phyloP scores from a whole-genome alignment of 2,888 invertebrate species.

The Hedychridium roseum region DNA sequence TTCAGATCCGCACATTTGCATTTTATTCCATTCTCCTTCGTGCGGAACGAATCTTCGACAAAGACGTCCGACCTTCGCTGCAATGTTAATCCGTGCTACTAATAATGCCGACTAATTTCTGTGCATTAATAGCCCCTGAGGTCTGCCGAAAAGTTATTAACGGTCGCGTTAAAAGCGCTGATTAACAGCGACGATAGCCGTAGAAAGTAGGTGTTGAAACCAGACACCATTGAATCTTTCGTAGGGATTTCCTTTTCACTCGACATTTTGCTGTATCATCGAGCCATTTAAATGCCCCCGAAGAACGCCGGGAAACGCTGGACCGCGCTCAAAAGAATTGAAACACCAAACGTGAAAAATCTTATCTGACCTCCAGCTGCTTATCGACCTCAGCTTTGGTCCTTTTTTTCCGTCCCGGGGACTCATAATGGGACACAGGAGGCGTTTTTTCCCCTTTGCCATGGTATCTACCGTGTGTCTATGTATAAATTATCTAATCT shows the following conservation, averaged over 20 bases:
- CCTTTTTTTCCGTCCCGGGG: constrained; percentile 15
- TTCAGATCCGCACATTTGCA: no score
- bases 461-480: constrained; percentile 18
- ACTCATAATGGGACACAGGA: constrained; percentile 15
- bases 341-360: constrained; percentile 19
- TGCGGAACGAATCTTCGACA: no score
- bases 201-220: no score
- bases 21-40: no score
- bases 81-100: no score
- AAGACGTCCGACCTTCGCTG: no score
- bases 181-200: no score
- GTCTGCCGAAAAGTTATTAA: no score
- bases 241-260: constrained; percentile 2
- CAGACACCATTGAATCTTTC: not conserved
- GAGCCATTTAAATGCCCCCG: constrained; percentile 3
- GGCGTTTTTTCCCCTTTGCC: constrained; percentile 6
- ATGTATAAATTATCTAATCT: constrained; percentile 24
- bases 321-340: constrained; percentile 14
- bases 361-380: constrained; percentile 29
- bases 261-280: constrained; percentile 5
- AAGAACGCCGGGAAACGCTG: not conserved
- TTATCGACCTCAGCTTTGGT: constrained; percentile 29
- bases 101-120: no score
- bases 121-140: no score
- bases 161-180: no score